Evolutionary conservation across 2,797 vertebrate species (phyloP), one percentile per base, ranked within the genome.

Genomic region (Cheirogaleus major): DNA sequence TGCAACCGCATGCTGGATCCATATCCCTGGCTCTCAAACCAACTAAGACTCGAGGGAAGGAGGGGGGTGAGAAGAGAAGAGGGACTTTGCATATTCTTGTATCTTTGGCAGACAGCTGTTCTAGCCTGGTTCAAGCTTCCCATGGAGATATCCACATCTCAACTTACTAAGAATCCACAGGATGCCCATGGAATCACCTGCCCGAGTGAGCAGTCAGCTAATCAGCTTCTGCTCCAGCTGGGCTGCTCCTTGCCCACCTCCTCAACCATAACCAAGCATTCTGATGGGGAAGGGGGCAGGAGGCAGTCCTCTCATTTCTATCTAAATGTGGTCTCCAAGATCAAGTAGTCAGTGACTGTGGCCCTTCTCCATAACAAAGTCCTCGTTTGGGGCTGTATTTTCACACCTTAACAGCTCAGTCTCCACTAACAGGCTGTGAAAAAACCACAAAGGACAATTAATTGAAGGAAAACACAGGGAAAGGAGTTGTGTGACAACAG

Each of bases 51-150:
- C 22, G 67, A 96, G 93, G 95, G 67, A 88, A 81, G 63, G 83
- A 70, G 76, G 22, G 22, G 35, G 38, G 0, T 52, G 89, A 94
- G 97, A 96, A 94, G 94, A 97, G 91, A 89, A 97, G 97, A 97
- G 97, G 95, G 96, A 82, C 96, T 98, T 98, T 99, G 98, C 97
- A 97, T 98, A 97, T 96, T 97, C 91, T 97, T 95, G 48, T 97
- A 96, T 98, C 98, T 99, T 99, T 98, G 98, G 99, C 98, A 98
- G 98, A 97, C 7, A 94, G 98, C 98, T 98, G 96, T 95, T 97
- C 96, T 95, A 96, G 97, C 97, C 96, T 95, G 86, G 85, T 79
- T 97, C 89, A 92, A 81, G 52, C 70, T 95, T 97, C 94, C 72
- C 85, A 87, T 0, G 35, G 61, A 91, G 86, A 78, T 0, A 0